Conservation (phyloP, 1,140 invertebrate species). For the Drosophila parvula region DNA sequence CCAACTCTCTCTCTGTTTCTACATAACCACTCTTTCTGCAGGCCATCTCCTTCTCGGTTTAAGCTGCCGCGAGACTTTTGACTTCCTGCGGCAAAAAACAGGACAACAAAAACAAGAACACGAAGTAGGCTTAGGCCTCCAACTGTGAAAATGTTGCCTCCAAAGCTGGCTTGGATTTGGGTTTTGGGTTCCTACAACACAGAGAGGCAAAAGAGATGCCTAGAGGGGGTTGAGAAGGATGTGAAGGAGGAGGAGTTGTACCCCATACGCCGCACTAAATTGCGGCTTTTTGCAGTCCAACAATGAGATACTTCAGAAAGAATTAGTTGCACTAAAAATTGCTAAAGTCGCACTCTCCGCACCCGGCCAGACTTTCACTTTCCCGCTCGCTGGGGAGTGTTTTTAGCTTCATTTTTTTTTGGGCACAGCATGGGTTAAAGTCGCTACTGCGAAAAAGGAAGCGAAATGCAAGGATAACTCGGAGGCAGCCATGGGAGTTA, state of each 20-base stretch:
- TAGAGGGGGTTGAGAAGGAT: not conserved
- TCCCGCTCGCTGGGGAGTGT: not conserved
- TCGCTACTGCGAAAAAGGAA: constrained; percentile 10
- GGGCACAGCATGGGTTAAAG: constrained; percentile 35
- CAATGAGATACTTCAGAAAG: constrained; percentile 82
- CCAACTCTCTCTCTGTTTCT: not conserved
- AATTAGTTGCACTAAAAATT: constrained; percentile 83
- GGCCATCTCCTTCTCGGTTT: constrained; percentile 38
- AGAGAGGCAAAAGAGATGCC: not conserved
- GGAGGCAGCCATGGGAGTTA: constrained; percentile 22
- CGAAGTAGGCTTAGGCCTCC: constrained; percentile 64
- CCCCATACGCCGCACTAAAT: constrained; percentile 71
- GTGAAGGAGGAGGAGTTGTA: not conserved
- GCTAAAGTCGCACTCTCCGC: constrained; percentile 64
- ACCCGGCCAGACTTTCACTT: constrained; percentile 66
- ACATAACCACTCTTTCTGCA: not conserved
- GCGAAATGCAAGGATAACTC: constrained; percentile 18
- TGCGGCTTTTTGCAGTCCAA: constrained; percentile 77
- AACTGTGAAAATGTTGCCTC: constrained; percentile 46
- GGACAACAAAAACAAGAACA: constrained; percentile 45
- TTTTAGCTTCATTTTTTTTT: constrained; percentile 13
- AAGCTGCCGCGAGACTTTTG: constrained; percentile 80
- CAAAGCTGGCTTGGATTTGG: constrained; percentile 38
- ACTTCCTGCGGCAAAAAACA: constrained; percentile 70
- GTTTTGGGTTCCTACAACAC: not conserved